These are phyloP conservation scores for Ciconia nigra DNA, from an alignment of 2,797 vertebrate genomes.

Conservation along the genomic window DNA sequence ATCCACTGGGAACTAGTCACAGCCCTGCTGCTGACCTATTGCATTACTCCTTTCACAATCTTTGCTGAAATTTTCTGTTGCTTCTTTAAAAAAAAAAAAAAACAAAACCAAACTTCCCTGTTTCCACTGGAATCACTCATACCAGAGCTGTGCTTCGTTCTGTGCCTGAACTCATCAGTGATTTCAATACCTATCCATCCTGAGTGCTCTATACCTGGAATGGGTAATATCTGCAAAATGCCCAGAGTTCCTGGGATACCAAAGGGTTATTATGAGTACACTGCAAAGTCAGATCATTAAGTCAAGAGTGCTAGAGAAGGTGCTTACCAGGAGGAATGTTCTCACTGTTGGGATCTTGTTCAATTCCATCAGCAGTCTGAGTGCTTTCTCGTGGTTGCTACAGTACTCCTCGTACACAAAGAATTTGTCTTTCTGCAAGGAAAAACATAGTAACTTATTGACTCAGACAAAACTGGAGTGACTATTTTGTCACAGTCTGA, in stretches of 20 bases:
- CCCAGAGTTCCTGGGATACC: background rate
- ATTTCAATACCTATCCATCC: background rate
- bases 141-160: background rate
- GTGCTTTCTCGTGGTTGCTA: slow-evolving; percentile 98
- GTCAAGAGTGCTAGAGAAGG: slow-evolving; percentile 28
- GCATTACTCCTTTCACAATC: background rate
- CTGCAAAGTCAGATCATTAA: background rate
- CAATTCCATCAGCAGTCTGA: slow-evolving; percentile 93
- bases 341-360: slow-evolving; percentile 94
- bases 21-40: background rate
- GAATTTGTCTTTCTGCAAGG: slow-evolving; percentile 90
- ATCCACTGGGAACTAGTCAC: background rate
- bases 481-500: background rate
- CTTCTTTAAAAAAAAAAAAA: background rate
- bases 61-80: background rate
- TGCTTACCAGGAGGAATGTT: slow-evolving; percentile 93
- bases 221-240: background rate
- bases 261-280: background rate
- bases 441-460: background rate
- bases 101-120: background rate
- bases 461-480: background rate
- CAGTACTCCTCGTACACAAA: slow-evolving; percentile 97
- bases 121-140: background rate
- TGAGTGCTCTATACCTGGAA: background rate
- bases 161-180: background rate